Conservation (phyloP, 2,888 invertebrate species). For the Sericinus montela region DNA sequence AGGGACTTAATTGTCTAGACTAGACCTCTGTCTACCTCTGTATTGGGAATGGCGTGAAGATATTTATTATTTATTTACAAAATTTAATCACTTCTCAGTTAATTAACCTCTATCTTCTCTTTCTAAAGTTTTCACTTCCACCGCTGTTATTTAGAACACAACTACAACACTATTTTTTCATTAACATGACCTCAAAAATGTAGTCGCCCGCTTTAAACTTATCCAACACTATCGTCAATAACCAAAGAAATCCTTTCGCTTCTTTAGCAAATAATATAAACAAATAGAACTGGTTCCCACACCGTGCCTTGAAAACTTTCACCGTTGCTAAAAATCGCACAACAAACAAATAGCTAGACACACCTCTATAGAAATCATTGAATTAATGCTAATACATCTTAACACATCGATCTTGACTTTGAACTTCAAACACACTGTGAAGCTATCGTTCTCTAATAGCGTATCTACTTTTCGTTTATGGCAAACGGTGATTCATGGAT, state of each 20-base stretch:
- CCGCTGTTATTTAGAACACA: too few species aligned
- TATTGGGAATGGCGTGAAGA: too few species aligned
- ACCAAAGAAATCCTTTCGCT: conserved; percentile 6
- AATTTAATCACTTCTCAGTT: too few species aligned
- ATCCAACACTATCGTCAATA: conserved; percentile 1
- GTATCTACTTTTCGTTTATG: background rate
- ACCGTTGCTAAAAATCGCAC: conserved; percentile 16
- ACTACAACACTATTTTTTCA: too few species aligned
- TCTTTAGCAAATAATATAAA: conserved; percentile 7
- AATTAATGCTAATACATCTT: conserved; percentile 2
- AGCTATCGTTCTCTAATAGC: background rate
- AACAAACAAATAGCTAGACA: background rate
- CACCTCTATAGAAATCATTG: conserved; percentile 4
- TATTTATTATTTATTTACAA: too few species aligned
- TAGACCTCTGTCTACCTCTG: too few species aligned
- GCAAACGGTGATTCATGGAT: background rate
- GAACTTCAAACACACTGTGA: background rate
- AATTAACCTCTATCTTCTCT: too few species aligned
- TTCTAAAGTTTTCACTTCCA: too few species aligned
- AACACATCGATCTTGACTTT: conserved; percentile 6
- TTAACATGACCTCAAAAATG: too few species aligned
- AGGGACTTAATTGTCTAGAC: too few species aligned
- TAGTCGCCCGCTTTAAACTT: background rate
- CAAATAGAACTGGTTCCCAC: conserved; percentile 8
- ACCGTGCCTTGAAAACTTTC: conserved; percentile 13